Evolutionary conservation across 2,113 vertebrate species (phyloP), one percentile per base, ranked within the genome.

Genomic region (Sigmodon hispidus): DNA sequence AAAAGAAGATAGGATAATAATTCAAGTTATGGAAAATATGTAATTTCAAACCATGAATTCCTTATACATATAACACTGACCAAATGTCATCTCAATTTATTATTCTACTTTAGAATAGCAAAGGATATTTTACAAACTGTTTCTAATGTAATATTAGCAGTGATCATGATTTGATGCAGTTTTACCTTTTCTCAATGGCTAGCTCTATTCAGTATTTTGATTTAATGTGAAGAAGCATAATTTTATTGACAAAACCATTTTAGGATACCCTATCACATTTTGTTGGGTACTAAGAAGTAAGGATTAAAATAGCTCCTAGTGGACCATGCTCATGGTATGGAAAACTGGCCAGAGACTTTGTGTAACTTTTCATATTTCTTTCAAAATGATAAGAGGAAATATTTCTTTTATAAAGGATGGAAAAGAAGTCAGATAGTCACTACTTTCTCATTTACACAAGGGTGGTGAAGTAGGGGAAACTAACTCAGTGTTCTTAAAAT

Each of bases 401-500:
- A 9, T 34, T 61, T 94, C 36, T 59, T 87, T 87, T 40, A 31
- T 75, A 34, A 63, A 59, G 40, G 86, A 43, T 77, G 43, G 61
- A 75, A 94, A 96, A 87, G 4, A 5, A 77, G 57, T 93, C 31
- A n/a, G 87, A 36, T n/a, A 76, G 29, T 63, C 73, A 43, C 72
- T 73, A 3, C 77, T 84, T 92, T 83, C 59, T 89, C 63, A 83
- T 83, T 67, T 31, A 29, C 61, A 73, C n/a, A 40, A 59, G 61
- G 13, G 72, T 67, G 79, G 65, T 31, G 80, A 40, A 94, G 89
- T 29, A 61, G 36, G 17, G 4, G 8, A 67, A 26, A 57, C 70
- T 55, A 12, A 73, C 40, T 90, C 83, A 45, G 8, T 75, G 69
- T 24, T 91, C 88, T 83, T 26, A 36, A 84, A 91, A 45, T 45